Conservation (phyloP, 2,113 vertebrate species). For the Girardinichthys multiradiatus region DNA sequence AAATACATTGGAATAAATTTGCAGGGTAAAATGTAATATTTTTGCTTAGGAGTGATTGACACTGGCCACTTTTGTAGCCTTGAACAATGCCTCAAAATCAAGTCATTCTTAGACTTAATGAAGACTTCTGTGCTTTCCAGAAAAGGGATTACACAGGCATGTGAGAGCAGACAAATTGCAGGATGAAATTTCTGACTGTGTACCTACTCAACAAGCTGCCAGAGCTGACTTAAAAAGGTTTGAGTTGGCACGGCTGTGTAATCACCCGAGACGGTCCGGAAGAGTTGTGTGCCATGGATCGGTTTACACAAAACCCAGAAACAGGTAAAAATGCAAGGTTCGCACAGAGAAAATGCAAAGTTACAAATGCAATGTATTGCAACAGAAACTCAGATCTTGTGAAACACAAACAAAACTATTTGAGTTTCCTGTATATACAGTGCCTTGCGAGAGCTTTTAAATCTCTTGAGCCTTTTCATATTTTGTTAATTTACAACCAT, state of each 20-base stretch:
- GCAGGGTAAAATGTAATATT: conserved; percentile 46
- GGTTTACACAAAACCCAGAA: conserved; percentile 72
- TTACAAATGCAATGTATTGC: background rate
- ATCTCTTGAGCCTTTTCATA: background rate
- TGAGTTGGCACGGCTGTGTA: conserved; percentile 61
- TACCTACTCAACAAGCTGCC: conserved; percentile 44
- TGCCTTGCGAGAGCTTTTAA: background rate
- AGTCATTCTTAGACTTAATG: conserved; percentile 26
- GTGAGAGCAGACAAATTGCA: conserved; percentile 13
- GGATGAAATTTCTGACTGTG: conserved; percentile 52
- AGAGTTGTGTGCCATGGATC: conserved; percentile 64
- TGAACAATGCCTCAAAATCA: conserved; percentile 8
- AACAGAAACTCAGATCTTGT: conserved; percentile 65
- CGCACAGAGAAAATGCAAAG: conserved; percentile 60
- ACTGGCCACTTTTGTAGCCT: conserved; percentile 22
- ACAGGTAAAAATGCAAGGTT: conserved; percentile 66
- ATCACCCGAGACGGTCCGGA: conserved; percentile 63
- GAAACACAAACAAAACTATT: conserved; percentile 52
- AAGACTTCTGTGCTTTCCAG: conserved; percentile 9
- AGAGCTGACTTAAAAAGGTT: conserved; percentile 57
- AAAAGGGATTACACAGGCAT: conserved; percentile 4
- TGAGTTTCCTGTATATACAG: background rate
- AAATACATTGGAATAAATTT: conserved; percentile 58
- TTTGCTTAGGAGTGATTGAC: conserved; percentile 35
- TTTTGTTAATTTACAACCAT: background rate